Base-by-base conservation (phyloP, 2,888 invertebrate species). In the Orthonevra nobilis region DNA sequence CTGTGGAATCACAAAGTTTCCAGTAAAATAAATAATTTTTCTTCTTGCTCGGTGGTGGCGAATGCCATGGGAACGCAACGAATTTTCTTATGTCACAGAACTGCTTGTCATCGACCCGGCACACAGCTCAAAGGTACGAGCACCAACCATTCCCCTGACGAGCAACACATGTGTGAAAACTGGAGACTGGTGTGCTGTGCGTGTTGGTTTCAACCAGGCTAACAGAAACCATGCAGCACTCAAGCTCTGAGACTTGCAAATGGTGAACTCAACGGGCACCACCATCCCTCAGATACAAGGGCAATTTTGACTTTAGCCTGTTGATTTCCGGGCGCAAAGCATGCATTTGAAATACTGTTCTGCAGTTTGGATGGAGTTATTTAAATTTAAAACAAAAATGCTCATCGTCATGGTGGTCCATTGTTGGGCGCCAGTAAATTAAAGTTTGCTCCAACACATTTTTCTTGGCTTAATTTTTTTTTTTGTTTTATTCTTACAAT, bases 11-110 rank as follows among this genome's bases (percentile, higher is more conserved):
- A 32, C 60, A 66, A 20, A 60, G 40, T 70, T 63, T 64, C 20
- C 70, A 46, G 63, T 44, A 23, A 58, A 75, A 58, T 60, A 63
- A 56, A 48, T 48, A 34, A 66, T 54, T 63, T 61, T 69, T 61
- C 40, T 12, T 54, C 38, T 66, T 26, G n/a, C 36, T 36, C 54
- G 36, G 54, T 34, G 28, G 54, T 32, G 23, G 28, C 28, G 69
- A 69, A 46, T 52, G 38, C 38, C 60, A 72, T 54, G 64, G 46
- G 56, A 70, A 70, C 52, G 64, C 70, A 60, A n/a, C 19, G 10
- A 61, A 26, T 56, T 50, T 63, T 26, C 48, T 23, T 3, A 5
- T 23, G 23, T 5, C 23, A 4, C 3, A 5, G 23, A 23, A 32
- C 5, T 40, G 38, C n/a, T 60, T 69, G 69, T 60, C 69, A 69